These are phyloP conservation scores for Pionites leucogaster DNA, from an alignment of 2,113 vertebrate species.

Conservation along the genomic window DNA sequence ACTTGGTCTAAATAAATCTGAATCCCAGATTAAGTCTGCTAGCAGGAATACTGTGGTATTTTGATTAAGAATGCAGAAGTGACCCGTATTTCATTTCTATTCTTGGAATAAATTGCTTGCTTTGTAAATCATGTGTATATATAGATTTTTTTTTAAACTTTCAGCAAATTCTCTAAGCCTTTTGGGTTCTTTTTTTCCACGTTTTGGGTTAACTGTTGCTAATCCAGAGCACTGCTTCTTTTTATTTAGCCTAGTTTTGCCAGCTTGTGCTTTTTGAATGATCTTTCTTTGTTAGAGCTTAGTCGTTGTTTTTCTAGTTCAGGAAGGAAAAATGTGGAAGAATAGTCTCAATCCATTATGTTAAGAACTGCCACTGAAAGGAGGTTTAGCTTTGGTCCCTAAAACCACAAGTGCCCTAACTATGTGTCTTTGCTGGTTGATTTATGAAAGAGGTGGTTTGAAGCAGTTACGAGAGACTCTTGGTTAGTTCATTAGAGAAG, in stretches of 20 bases:
- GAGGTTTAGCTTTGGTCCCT: not conserved
- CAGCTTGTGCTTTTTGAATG: not conserved
- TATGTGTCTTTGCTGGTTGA: not conserved
- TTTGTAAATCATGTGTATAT: slow-evolving; percentile 48
- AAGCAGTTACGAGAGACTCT: not conserved
- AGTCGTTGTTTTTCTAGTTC: slow-evolving; percentile 28
- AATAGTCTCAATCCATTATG: not conserved
- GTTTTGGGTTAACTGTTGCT: slow-evolving; percentile 31
- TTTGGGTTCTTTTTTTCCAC: not conserved
- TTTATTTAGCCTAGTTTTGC: slow-evolving; percentile 29
- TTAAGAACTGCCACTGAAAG: not conserved
- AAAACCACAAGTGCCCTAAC: not conserved
- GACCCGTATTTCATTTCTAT: slow-evolving; percentile 46
- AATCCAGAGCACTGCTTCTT: slow-evolving; percentile 23
- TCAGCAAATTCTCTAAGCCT: slow-evolving; percentile 30
- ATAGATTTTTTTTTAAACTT: slow-evolving; percentile 5
- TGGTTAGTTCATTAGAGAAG: not conserved
- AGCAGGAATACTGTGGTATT: not conserved
- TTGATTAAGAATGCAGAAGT: slow-evolving; percentile 58
- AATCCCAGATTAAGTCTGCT: slow-evolving; percentile 38
- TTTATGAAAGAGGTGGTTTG: not conserved
- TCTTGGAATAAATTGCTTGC: slow-evolving; percentile 41
- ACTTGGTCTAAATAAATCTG: slow-evolving; percentile 33
- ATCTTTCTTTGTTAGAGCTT: not conserved
- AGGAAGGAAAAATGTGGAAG: not conserved